Conservation (phyloP, 2,113 vertebrate genomes). For the Colius striatus region DNA sequence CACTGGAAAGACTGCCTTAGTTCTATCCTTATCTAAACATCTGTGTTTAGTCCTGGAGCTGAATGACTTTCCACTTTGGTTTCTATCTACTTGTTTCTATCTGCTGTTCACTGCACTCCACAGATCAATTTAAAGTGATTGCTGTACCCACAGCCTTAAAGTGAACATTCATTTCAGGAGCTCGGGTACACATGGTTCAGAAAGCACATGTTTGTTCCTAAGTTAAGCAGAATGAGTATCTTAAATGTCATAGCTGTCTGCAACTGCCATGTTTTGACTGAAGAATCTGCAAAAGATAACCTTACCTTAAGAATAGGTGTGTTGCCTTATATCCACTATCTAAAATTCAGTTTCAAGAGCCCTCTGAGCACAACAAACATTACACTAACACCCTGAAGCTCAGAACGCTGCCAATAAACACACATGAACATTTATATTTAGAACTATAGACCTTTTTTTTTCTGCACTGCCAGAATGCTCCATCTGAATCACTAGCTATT, state of each 20-base stretch:
- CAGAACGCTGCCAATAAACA: background rate
- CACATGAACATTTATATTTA: accelerated
- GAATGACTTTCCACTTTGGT: background rate
- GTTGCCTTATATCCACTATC: background rate
- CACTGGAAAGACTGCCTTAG: accelerated
- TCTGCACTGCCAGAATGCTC: background rate
- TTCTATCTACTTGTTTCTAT: background rate
- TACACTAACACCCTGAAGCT: background rate
- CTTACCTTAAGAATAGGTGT: background rate
- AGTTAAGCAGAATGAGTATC: background rate
- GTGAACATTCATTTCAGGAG: background rate
- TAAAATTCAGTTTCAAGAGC: background rate
- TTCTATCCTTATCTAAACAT: background rate
- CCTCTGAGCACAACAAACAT: background rate
- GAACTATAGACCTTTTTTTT: background rate
- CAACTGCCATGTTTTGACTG: background rate
- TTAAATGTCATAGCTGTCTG: background rate
- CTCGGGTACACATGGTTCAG: background rate
- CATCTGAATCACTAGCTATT: background rate
- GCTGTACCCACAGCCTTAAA: background rate
- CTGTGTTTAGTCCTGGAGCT: background rate
- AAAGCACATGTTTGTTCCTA: background rate
- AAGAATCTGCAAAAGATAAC: background rate
- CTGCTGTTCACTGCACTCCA: background rate
- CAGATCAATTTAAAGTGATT: background rate